Evolutionary conservation across 2,113 vertebrate species (phyloP).

Genomic region (Urocitellus parryii): DNA sequence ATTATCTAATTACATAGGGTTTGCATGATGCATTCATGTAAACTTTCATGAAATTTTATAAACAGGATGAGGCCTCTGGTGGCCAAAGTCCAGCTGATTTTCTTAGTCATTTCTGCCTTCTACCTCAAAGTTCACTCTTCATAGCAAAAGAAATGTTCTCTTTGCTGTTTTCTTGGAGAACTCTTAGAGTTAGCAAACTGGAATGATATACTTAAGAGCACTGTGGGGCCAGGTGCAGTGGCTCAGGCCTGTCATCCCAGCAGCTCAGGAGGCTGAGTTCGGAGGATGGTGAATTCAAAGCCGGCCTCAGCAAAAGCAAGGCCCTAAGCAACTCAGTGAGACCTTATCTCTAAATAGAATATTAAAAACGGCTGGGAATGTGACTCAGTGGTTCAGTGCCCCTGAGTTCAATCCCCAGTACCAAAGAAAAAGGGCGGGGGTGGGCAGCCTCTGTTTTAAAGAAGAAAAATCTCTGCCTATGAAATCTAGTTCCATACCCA

Average conservation of each 20-base stretch:
- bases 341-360: no score
- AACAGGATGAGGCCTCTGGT: not conserved
- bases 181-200: not conserved
- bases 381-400: no score
- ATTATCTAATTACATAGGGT: not conserved
- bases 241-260: no score
- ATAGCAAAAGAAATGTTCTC: not conserved
- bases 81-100: constrained; percentile 27
- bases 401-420: no score
- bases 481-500: not conserved
- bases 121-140: not conserved
- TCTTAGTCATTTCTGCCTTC: constrained; percentile 39
- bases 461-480: constrained; percentile 12
- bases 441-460: not conserved
- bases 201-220: not conserved
- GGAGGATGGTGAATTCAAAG: no score
- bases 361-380: no score
- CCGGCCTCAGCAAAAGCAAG: no score
- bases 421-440: no score
- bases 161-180: not conserved
- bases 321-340: no score
- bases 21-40: not conserved
- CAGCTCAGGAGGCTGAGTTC: no score
- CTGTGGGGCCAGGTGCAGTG: not conserved
- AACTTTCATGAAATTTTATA: constrained; percentile 21